Base-by-base conservation (phyloP, 1,140 invertebrate genomes). In the Dolichoris vasculosae region DNA sequence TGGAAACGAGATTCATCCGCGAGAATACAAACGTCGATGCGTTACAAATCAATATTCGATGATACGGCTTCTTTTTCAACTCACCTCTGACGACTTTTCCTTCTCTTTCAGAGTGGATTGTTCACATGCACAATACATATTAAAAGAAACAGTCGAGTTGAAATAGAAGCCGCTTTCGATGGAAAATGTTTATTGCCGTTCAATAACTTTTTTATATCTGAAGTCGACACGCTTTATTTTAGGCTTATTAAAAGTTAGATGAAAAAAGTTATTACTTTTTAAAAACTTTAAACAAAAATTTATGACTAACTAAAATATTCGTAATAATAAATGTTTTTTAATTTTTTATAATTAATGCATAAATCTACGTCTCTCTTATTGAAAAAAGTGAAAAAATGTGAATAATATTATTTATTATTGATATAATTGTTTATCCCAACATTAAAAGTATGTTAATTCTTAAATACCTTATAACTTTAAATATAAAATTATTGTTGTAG, bases 1-100 rank as follows among this genome's bases (percentile, higher is more conserved):
- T 81, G 15, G 35, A 81, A 67, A 43, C 30, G 43, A 81, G 78
- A 81, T 81, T 81, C 78, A 81, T 81, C 78, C 35, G 40, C 78
- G 63, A 63, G 55, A 9, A 17, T 40, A 63, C 13, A 26, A 81
- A 23, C 78, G 15, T 48, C 78, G 59, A 67, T 26, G 26, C 30
- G 40, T 0, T 11, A 81, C 78, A 81, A 81, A 67, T n/a, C 1
- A 7, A 81, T 32, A 51, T 46, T 43, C 63, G 38, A 81, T 67
- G 78, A 81, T 67, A 81, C n/a, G 38, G 78, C 63, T 81, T 20
- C 32, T 80, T 81, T 80, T 79, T 81, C 59, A 38, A 63, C 17
- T 48, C 26, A 43, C 77, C 32, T 30, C 35, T 63, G 43, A 48
- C 63, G 26, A 38, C 40, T 81, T 67, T 81, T 81, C 43, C 67